A percentile compares a stretch with the other conserved stretches of the same genome.
Conservation (phyloP, 2,113 vertebrate species). For the Oreochromis tanganicae region DNA sequence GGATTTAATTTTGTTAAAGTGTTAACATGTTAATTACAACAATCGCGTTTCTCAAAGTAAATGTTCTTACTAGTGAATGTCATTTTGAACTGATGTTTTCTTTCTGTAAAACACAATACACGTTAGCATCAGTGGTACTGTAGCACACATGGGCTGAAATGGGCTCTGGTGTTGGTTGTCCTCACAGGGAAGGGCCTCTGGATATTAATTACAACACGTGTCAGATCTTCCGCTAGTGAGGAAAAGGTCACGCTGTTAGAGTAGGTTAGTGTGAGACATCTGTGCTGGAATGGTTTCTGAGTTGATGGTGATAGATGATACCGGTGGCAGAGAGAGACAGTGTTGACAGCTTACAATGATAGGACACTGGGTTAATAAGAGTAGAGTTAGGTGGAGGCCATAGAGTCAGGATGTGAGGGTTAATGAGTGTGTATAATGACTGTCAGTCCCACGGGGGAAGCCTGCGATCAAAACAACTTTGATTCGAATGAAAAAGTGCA, state of each 20-base stretch:
- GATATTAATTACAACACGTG: conserved; percentile 2
- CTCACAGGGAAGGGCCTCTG: background rate
- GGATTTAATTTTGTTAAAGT: background rate
- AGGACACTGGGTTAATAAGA: background rate
- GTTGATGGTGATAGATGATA: conserved; percentile 4
- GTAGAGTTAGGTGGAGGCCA: background rate
- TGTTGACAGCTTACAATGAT: background rate
- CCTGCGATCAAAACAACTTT: background rate
- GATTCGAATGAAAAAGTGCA: background rate
- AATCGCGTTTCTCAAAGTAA: background rate
- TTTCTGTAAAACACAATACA: background rate
- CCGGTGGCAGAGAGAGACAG: background rate
- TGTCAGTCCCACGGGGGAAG: background rate
- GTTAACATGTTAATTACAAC: background rate
- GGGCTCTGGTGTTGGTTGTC: background rate
- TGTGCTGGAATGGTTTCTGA: background rate
- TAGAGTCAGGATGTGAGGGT: background rate
- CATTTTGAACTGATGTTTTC: background rate
- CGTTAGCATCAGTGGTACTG: background rate
- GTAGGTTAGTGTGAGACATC: background rate
- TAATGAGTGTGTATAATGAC: background rate
- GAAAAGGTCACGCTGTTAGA: background rate
- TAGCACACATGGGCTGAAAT: background rate
- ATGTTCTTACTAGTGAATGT: background rate
- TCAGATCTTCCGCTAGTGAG: background rate